Evolutionary conservation across 2,113 vertebrate species (phyloP).

Genomic region (Nanger granti): DNA sequence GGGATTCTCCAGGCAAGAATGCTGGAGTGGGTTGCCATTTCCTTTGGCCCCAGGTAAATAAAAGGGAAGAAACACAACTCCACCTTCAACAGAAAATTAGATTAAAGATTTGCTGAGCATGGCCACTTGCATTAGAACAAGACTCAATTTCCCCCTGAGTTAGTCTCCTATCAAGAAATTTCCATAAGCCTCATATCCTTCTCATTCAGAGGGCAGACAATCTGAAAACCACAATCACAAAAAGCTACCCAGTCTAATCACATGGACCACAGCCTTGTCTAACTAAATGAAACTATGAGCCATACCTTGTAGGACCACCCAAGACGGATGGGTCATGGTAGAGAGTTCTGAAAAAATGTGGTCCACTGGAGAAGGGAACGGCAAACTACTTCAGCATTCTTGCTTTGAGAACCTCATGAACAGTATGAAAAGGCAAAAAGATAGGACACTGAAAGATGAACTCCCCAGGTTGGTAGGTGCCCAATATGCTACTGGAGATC

Average conservation of each 20-base stretch:
- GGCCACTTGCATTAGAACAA: background rate
- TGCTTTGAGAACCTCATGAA: background rate
- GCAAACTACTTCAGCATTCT: background rate
- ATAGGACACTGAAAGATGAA: background rate
- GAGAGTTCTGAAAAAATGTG: background rate
- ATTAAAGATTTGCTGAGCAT: background rate
- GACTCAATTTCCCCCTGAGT: background rate
- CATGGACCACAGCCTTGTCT: background rate
- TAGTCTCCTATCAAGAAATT: background rate
- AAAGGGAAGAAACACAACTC: background rate
- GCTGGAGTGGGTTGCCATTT: too few species aligned
- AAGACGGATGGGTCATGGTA: background rate
- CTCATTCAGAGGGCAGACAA: background rate
- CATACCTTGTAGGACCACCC: background rate
- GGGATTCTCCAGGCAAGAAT: too few species aligned
- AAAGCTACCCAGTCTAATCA: background rate
- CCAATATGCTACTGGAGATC: background rate
- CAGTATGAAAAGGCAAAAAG: background rate
- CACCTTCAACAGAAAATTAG: background rate
- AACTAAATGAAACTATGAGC: background rate
- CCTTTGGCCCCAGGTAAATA: background rate
- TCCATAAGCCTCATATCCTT: background rate
- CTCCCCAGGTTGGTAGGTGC: background rate
- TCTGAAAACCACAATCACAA: background rate
- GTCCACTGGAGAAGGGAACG: background rate